Evolutionary conservation across 2,888 invertebrate genomes (phyloP), one percentile per base, ranked within the genome.

Genomic region (Tachystola acroxantha): DNA sequence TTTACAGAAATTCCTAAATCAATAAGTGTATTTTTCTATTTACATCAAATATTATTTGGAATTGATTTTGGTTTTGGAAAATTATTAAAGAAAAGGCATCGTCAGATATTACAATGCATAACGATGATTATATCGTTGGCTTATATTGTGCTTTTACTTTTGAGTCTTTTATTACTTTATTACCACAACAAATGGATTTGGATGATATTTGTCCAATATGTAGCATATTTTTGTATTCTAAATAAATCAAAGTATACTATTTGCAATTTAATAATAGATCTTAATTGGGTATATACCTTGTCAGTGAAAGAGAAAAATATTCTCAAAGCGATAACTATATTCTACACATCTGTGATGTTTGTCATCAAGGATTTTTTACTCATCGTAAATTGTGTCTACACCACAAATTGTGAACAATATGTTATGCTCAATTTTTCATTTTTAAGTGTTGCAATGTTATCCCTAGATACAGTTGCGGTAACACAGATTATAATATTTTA

Each of bases 41-140:
- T 24, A 7, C 7, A 9, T 10, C 32, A 36, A 20, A 32, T 36
- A 11, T 16, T 14, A 19, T 36, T 36, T 10, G 38, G 38, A 10
- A 16, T 38, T 3, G 30, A 38, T 19, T 30, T 34, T 30, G 38
- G 38, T 3, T 38, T 38, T 19, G 7, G 28, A 3, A 11, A 6
- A 6, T 12, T 26, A 5, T 7, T 38, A 2, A 29, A 26, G 24
- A 30, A 30, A 13, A 34, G 31, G 3, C 22, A 19, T 30, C 16
- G 34, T 25, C 4, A 6, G 1, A 1, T 38, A 3, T 12, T 26
- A 3, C 29, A 31, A 5, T 10, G 25, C 16, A 20, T 19, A 4
- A 31, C 30, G n/a, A 7, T 31, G 10, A 7, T 29, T 6, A 7
- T 38, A 5, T 25, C 34, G 3, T 1, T 38, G 10, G 13, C 19